A percentile compares a stretch with the other conserved stretches of the same genome.
These are phyloP conservation scores for Osmerus mordax DNA, from an alignment of 2,113 vertebrate genomes.

Conservation along the genomic window DNA sequence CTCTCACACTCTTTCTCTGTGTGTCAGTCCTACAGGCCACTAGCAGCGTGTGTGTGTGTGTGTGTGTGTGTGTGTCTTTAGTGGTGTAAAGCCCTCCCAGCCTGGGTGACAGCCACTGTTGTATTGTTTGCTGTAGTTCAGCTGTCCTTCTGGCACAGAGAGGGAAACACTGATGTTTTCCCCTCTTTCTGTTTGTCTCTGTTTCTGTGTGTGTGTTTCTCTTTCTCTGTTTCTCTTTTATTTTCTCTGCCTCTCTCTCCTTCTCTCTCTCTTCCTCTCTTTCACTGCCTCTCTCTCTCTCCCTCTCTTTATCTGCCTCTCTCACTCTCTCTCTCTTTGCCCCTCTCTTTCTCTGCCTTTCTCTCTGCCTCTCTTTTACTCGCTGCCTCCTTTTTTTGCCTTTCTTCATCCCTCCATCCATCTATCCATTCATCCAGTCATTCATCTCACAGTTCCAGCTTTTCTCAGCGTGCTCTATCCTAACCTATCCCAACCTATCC, in stretches of 20 bases:
- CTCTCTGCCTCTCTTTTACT: not conserved
- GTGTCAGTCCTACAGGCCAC: conserved; percentile 20
- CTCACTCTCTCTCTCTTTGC: too few species aligned
- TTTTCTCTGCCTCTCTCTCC: not conserved
- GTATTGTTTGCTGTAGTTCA: too few species aligned
- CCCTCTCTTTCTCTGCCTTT: not conserved
- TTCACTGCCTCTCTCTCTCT: too few species aligned
- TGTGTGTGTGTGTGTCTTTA: conserved; percentile 4
- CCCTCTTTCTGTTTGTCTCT: not conserved
- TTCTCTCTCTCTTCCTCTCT: not conserved
- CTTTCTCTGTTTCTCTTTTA: too few species aligned
- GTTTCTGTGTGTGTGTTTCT: too few species aligned
- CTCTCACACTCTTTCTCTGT: conserved; percentile 6
- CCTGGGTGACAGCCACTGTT: too few species aligned
- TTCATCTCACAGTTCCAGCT: not conserved
- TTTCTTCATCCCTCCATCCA: not conserved
- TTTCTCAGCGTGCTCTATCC: conserved; percentile 9
- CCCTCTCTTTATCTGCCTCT: not conserved
- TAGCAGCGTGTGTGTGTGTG: not conserved
- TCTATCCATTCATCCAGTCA: conserved; percentile 11
- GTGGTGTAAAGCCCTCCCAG: too few species aligned
- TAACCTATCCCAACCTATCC: conserved; percentile 18
- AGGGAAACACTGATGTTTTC: too few species aligned
- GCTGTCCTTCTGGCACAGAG: too few species aligned
- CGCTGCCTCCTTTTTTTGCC: not conserved